Evolutionary conservation across 2,888 invertebrate species (phyloP).

Genomic region (Lycocerus yunnanus): DNA sequence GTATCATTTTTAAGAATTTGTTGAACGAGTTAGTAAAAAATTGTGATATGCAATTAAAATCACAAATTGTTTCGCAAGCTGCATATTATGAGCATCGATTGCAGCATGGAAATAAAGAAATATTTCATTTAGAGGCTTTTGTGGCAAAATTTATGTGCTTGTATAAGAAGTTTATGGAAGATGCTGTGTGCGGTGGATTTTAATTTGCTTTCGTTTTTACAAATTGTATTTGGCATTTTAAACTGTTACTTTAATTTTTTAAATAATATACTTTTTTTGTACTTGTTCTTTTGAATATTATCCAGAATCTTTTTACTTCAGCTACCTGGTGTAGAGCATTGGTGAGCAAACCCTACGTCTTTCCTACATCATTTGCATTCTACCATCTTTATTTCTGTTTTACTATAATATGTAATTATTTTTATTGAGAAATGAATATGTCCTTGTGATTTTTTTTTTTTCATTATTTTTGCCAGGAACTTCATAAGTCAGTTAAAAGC

Average conservation of each 20-base stretch:
- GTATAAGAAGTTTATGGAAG: conserved; percentile 86
- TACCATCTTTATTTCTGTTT: no score
- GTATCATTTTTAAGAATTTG: conserved; percentile 87
- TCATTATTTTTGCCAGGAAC: no score
- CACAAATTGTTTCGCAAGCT: conserved; percentile 82
- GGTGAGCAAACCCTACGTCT: no score
- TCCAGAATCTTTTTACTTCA: not conserved
- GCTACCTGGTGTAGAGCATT: no score
- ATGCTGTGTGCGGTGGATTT: conserved; percentile 65
- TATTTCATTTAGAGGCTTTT: conserved; percentile 97
- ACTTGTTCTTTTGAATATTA: no score
- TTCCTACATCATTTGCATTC: no score
- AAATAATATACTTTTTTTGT: not conserved
- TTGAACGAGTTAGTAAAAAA: conserved; percentile 82
- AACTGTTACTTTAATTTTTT: not conserved
- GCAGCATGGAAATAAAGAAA: conserved; percentile 89
- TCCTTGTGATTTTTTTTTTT: no score
- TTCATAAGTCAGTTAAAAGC: no score
- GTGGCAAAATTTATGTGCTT: conserved; percentile 95
- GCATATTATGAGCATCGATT: conserved; percentile 92
- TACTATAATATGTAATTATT: no score
- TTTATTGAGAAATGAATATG: no score
- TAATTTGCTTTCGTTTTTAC: conserved; percentile 38
- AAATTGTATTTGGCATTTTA: not conserved
- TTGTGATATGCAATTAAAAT: conserved; percentile 89